phyloP scores from a whole-genome alignment of 1,140 invertebrate species.

The Sminthurinus signatus region DNA sequence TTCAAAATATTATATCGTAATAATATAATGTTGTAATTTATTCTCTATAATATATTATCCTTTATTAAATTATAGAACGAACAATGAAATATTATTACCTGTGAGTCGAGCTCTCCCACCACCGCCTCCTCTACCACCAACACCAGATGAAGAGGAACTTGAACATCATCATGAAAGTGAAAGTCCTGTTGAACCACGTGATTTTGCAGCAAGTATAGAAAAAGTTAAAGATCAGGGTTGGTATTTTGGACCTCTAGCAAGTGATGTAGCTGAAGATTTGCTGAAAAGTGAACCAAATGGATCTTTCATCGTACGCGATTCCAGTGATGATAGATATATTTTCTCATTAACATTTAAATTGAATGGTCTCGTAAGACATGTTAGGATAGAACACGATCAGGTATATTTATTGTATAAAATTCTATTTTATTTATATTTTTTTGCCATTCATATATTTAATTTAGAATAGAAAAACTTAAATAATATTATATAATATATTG shows the following conservation, averaged over 20 bases:
- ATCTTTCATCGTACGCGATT: conserved; percentile 93
- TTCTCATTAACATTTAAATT: conserved; percentile 94
- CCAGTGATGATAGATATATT: conserved; percentile 94
- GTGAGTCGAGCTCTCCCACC: conserved; percentile 46
- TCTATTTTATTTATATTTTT: conserved; percentile 5
- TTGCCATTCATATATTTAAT: conserved; percentile 10
- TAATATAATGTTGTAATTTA: no score
- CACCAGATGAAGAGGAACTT: conserved; percentile 23
- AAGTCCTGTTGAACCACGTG: conserved; percentile 23
- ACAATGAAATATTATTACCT: conserved; percentile 43
- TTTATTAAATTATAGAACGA: no score
- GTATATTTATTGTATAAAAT: conserved; percentile 51
- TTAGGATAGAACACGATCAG: conserved; percentile 96
- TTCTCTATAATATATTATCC: no score
- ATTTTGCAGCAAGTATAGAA: conserved; percentile 85
- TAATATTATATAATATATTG: conserved; percentile 9
- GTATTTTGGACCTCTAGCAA: conserved; percentile 97
- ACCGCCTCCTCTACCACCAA: conserved; percentile 44
- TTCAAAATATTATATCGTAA: no score
- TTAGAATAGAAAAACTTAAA: conserved; percentile 9
- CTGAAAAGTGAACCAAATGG: conserved; percentile 90
- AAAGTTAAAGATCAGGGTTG: conserved; percentile 93
- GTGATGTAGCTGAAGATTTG: conserved; percentile 88
- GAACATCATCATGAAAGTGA: not conserved
- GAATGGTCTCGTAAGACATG: conserved; percentile 85